These are phyloP conservation scores for Ichneumoninae sp. DNA, from an alignment of 2,888 invertebrate species.

Conservation along the genomic window DNA sequence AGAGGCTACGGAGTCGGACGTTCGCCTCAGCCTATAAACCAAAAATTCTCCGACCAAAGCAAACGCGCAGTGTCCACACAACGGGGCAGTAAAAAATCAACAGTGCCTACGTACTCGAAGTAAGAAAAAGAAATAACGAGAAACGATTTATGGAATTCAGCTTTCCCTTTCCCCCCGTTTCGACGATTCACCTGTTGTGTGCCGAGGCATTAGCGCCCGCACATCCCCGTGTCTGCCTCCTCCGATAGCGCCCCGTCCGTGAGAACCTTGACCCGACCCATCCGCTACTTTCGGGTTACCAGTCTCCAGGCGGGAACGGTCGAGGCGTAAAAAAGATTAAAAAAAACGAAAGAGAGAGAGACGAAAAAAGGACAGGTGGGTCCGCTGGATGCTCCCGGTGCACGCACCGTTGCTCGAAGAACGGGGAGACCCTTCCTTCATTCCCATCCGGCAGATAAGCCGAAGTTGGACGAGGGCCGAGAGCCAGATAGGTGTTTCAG, in stretches of 20 bases:
- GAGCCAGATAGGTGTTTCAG: slow-evolving; percentile 23
- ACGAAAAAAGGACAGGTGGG: slow-evolving; percentile 36
- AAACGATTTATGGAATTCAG: slow-evolving; percentile 47
- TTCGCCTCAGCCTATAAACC: not conserved
- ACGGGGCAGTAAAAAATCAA: slow-evolving; percentile 11
- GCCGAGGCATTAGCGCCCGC: slow-evolving; percentile 19
- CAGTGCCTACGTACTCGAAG: slow-evolving; percentile 1
- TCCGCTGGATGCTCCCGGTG: slow-evolving; percentile 28
- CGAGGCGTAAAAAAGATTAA: slow-evolving; percentile 10
- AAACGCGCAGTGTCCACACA: slow-evolving; percentile 9
- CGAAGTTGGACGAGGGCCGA: not conserved
- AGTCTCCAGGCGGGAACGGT: slow-evolving; percentile 36
- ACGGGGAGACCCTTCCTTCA: slow-evolving; percentile 17
- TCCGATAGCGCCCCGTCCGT: slow-evolving; percentile 21
- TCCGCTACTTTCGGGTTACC: slow-evolving; percentile 38
- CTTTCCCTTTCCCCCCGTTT: slow-evolving; percentile 52
- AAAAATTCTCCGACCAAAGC: not conserved
- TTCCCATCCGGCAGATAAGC: slow-evolving; percentile 56
- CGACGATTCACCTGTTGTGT: slow-evolving; percentile 26
- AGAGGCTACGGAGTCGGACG: not conserved
- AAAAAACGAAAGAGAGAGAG: slow-evolving; percentile 14
- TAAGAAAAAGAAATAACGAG: slow-evolving; percentile 24
- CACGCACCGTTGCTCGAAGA: slow-evolving; percentile 54
- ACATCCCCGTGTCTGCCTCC: slow-evolving; percentile 32
- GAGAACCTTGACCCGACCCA: slow-evolving; percentile 56